Percentiles rank a stretch among this genome's conserved stretches.
phyloP scores from a whole-genome alignment of 1,140 invertebrate species.

The Galleria mellonella region DNA sequence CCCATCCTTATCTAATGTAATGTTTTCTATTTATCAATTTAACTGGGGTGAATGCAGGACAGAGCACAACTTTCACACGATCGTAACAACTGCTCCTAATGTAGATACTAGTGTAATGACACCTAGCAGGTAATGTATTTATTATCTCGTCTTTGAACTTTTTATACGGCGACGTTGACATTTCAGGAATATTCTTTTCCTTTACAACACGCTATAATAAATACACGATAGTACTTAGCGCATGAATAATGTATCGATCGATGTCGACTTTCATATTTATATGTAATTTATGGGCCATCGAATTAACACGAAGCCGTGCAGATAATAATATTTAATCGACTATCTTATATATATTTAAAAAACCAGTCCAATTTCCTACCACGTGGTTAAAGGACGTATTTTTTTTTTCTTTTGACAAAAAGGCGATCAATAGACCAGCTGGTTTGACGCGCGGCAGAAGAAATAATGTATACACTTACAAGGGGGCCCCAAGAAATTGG shows the following conservation, averaged over 20 bases:
- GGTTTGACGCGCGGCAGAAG: conserved; percentile 38
- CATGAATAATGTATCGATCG: conserved; percentile 2
- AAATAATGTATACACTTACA: conserved; percentile 44
- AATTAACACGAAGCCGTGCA: too few species aligned
- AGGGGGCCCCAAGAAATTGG: conserved; percentile 39
- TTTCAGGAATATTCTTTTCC: conserved; percentile 15
- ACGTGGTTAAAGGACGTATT: conserved; percentile 28
- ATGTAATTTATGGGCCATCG: too few species aligned
- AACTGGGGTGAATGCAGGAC: conserved; percentile 56
- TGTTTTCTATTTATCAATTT: conserved; percentile 38
- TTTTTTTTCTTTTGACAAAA: conserved; percentile 22
- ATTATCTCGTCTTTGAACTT: conserved; percentile 13
- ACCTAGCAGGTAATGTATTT: conserved; percentile 16
- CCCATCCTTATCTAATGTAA: conserved; percentile 31
- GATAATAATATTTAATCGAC: too few species aligned
- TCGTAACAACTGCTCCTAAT: conserved; percentile 36
- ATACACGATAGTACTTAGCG: not conserved
- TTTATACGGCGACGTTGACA: conserved; percentile 24
- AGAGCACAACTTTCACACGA: conserved; percentile 57
- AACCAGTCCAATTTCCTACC: conserved; percentile 34
- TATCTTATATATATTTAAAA: not conserved
- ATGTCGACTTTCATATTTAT: too few species aligned
- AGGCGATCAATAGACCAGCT: conserved; percentile 55
- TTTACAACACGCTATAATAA: conserved; percentile 3
- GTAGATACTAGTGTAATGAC: conserved; percentile 18